Base-by-base conservation (phyloP, 2,113 vertebrate genomes). In the Alethe castanea region DNA sequence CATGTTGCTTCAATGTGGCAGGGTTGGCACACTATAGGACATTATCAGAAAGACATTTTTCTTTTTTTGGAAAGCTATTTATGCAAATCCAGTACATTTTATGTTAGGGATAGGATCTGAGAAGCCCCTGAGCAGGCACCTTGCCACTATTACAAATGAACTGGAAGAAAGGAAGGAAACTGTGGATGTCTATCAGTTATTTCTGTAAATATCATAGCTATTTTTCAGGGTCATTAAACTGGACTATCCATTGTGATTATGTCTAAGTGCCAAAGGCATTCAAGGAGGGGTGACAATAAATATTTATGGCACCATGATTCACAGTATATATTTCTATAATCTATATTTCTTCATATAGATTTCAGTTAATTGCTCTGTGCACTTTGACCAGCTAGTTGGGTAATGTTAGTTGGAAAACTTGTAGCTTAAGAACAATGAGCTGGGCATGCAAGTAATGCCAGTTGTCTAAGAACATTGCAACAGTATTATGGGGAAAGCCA, bases 1-100 rank as follows among this genome's bases (percentile, higher is more conserved):
- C 95, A 95, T 90, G 94, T 90, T 84, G 74, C 74, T 95, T 66
- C 54, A 92, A 35, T 90, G 94, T 94, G 87, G 33, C 35, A 92
- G 18, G 79, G 47, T 73, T 96, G 96, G 94, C 93, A 77, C 42
- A 90, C 33, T 33, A 47, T 38, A 57, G 53, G 65, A 31, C 60
- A 47, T 47, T 77, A 73, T 45, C 8, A 87, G 57, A 91, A 87
- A 24, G 4, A 76, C 1, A 19, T 50, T 87, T 92, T 92, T 69
- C 23, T 31, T 36, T 77, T 80, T 44, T 67, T 89, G 60, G 38
- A 29, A 80, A 69, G 23, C 20, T 65, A 52, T 16, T 74, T 57
- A 20, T 4, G 19, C 24, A 81, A 94, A 88, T 19, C 4, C 33
- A 42, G 22, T 47, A 18, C 2, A 42, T 81, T 91, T 87, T 42